Conservation (phyloP, 1,140 invertebrate genomes). For the Cydia pomonella region DNA sequence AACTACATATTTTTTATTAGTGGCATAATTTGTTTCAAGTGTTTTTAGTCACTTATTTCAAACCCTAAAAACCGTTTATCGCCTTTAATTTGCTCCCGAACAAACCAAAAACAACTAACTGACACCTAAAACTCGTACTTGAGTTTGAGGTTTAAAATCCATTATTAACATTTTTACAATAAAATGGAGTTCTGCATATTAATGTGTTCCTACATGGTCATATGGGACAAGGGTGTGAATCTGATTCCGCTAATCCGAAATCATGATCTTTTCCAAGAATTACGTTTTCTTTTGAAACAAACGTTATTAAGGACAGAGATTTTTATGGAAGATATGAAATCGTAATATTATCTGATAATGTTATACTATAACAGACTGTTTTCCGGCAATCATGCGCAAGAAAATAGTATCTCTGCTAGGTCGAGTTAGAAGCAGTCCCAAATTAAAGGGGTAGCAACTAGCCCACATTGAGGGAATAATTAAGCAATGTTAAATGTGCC, state of each 20-base stretch:
- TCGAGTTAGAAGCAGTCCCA: no score
- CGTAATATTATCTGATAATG: no score
- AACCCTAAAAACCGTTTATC: constrained; percentile 8
- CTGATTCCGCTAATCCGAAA: constrained; percentile 13
- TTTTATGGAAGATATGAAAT: not conserved
- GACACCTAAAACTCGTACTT: not conserved
- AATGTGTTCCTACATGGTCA: not conserved
- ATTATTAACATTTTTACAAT: not conserved
- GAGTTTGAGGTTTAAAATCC: not conserved
- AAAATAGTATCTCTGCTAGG: no score
- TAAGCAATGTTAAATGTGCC: no score
- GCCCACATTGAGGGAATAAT: no score
- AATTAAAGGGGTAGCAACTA: no score
- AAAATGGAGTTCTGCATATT: not conserved
- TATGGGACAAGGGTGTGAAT: constrained; percentile 28
- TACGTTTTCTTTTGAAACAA: constrained; percentile 1
- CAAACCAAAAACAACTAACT: not conserved
- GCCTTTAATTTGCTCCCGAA: not conserved
- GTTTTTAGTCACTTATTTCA: not conserved
- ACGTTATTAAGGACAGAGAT: not conserved
- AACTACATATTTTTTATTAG: no score
- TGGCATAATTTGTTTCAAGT: no score
- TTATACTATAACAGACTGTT: no score
- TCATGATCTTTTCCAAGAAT: constrained; percentile 20
- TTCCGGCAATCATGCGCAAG: no score